Evolutionary conservation across 1,140 invertebrate species (phyloP).

Genomic region (Habropoda laboriosa): DNA sequence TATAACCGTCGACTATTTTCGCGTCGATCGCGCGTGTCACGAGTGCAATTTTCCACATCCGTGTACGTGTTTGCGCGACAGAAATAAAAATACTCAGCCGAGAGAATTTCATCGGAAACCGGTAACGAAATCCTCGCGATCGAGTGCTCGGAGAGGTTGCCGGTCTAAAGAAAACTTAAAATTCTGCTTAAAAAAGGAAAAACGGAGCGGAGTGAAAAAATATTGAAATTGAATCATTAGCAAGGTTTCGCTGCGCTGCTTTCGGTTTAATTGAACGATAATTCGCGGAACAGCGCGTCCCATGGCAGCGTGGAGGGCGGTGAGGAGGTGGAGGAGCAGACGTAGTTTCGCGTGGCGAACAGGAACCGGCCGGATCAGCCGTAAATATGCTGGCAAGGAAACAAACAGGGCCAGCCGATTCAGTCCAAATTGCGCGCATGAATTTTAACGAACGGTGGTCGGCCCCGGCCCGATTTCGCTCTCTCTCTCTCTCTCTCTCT

Average conservation of each 20-base stretch:
- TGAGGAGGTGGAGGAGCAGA: background rate
- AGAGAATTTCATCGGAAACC: too few species aligned
- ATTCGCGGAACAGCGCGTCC: constrained; percentile 11
- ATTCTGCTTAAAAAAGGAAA: background rate
- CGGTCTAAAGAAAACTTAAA: too few species aligned
- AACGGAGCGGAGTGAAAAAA: too few species aligned
- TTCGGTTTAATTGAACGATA: constrained; percentile 46
- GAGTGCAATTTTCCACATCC: too few species aligned
- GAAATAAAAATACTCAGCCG: too few species aligned
- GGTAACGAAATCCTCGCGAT: too few species aligned
- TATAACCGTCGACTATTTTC: too few species aligned
- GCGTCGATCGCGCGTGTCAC: too few species aligned
- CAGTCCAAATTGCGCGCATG: constrained; percentile 44
- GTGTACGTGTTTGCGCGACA: too few species aligned
- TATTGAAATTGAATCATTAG: constrained; percentile 6
- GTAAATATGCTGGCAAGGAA: constrained; percentile 46
- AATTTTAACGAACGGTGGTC: constrained; percentile 51
- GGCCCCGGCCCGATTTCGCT: too few species aligned
- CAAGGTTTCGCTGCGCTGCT: background rate
- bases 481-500: too few species aligned
- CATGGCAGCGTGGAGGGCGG: background rate
- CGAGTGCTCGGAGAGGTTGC: too few species aligned
- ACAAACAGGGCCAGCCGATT: constrained; percentile 36
- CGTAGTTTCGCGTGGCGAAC: constrained; percentile 7
- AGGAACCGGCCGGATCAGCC: constrained; percentile 17